Base-by-base conservation (phyloP, 2,888 invertebrate genomes). In the Allolobophora icterica region DNA sequence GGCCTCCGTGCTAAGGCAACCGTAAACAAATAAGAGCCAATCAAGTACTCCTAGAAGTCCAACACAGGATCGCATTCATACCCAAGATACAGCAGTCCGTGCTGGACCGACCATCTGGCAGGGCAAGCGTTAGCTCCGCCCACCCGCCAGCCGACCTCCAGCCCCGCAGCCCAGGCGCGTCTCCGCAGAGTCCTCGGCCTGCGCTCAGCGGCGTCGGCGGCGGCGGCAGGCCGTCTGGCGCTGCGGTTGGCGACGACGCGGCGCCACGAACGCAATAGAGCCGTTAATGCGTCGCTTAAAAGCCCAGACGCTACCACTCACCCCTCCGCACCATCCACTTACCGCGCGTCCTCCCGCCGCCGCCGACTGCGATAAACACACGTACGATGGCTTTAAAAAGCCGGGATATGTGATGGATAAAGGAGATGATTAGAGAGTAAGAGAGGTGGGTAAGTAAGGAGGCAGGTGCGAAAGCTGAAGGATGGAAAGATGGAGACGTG, bases 141-240 rank as follows among this genome's bases (percentile, higher is more conserved):
- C 71, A 71, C 71, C 71, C 71, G 13, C n/a, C 71, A n/a, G 30
- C 58, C 58, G 58, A 30, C 58, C 24, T 58, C 58, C 30, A 58
- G 30, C n/a, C 71, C n/a, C 71, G 71, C 30, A 30, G 71, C 71
- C 30, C 71, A 13, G 30, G n/a, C n/a, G n/a, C 71, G 71, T 71
- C 71, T 30, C n/a, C 71, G 8, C 30, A 0, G 11, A 8, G 71
- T n/a, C 71, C 30, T n/a, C 71, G n/a, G 30, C 71, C 71, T 13
- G n/a, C 8, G 11, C 13, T 21, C 24, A 24, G 52, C 71, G n/a
- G 71, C 71, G 71, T 21, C 24, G 8, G 52, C 71, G n/a, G 71
- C 71, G 71, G 71, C 71, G 71, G 71, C 71, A 71, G 71, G 71
- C 71, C 71, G 71, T 71, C 71, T 71, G 71, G 71, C 71, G 71